Evolutionary conservation across 35 echinoderm and acorn worm genomes (phyloP).

Genomic region (Patiria miniata): DNA sequence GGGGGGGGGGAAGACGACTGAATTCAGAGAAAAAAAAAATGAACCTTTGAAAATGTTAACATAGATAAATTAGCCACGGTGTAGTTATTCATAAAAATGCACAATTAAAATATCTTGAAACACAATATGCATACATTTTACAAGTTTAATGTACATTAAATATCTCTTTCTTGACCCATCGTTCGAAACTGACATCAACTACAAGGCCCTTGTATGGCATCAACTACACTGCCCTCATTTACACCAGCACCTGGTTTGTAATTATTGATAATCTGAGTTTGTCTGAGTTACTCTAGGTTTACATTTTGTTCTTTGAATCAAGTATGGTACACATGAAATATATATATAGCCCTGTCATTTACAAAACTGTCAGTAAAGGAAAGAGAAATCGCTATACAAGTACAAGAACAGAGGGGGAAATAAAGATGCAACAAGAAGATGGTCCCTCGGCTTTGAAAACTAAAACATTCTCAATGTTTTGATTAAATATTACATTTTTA

Average conservation of each 20-base stretch:
- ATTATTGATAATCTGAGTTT: constrained; percentile 14
- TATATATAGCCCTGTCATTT: constrained; percentile 1
- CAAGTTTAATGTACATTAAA: constrained; percentile 29
- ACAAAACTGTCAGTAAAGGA: neutral
- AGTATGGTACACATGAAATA: constrained; percentile 24
- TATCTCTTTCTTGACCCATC: constrained; percentile 4
- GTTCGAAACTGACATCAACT: neutral
- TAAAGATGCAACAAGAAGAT: neutral
- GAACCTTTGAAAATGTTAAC: too few species aligned
- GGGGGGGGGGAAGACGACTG: too few species aligned
- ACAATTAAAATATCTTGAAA: neutral
- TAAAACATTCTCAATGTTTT: constrained; percentile 5
- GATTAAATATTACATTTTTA: neutral
- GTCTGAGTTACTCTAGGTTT: neutral
- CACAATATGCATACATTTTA: neutral
- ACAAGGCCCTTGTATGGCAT: neutral
- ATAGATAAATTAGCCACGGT: too few species aligned
- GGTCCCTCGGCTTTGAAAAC: neutral
- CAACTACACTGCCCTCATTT: constrained; percentile 1
- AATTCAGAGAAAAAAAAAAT: too few species aligned
- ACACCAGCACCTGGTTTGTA: constrained; percentile 18
- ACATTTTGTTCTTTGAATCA: neutral
- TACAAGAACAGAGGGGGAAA: neutral
- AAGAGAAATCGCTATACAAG: neutral
- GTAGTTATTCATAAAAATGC: too few species aligned